phyloP scores from a whole-genome alignment of 2,113 vertebrate genomes.

The Pollimyrus isidori region DNA sequence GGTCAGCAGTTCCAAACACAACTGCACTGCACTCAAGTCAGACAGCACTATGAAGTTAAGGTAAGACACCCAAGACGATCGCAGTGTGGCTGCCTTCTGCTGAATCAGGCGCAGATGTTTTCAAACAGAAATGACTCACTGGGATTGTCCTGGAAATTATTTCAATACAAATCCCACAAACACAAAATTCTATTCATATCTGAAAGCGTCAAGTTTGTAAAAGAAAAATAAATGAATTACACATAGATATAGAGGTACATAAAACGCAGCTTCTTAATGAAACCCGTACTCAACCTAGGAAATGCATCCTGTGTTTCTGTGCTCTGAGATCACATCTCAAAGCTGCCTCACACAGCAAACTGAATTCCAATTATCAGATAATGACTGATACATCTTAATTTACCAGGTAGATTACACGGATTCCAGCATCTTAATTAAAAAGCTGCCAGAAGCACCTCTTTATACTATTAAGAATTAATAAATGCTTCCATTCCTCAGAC shows the following conservation, averaged over 20 bases:
- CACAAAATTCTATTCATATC: background rate
- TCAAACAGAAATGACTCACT: background rate
- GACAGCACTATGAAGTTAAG: background rate
- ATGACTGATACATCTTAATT: constrained; percentile 66
- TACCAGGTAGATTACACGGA: constrained; percentile 63
- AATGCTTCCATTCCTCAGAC: constrained; percentile 31
- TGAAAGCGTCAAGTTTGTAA: background rate
- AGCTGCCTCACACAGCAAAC: constrained; percentile 58
- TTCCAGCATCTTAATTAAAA: constrained; percentile 54
- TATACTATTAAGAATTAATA: constrained; percentile 43
- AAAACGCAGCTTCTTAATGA: background rate
- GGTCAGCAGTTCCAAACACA: background rate
- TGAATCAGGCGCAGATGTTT: background rate
- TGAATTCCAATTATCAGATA: constrained; percentile 62
- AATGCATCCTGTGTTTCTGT: constrained; percentile 40
- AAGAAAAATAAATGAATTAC: background rate
- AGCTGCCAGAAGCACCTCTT: constrained; percentile 46
- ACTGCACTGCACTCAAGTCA: background rate
- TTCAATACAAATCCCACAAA: background rate
- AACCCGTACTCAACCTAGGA: constrained; percentile 43
- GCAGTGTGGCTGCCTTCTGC: background rate
- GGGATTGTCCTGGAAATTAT: background rate
- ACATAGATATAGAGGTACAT: background rate
- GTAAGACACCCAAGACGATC: background rate
- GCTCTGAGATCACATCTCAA: constrained; percentile 58